A percentile compares a stretch with the other conserved stretches of the same genome.
Evolutionary conservation across 1,140 invertebrate genomes (phyloP).

Genomic region (Neoseiulus cucumeris): DNA sequence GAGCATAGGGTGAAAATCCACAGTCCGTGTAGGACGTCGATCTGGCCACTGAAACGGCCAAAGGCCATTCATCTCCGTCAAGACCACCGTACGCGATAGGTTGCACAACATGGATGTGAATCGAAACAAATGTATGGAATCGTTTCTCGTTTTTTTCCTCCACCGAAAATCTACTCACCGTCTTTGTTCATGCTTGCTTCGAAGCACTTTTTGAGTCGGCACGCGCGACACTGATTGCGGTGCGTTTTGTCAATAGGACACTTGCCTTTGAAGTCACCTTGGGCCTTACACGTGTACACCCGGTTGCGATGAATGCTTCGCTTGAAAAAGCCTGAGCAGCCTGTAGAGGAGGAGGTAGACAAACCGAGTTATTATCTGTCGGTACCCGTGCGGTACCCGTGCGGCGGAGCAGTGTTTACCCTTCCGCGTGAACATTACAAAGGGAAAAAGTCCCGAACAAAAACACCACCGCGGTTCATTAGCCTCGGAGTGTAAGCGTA

Average conservation of each 20-base stretch:
- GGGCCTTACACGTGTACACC: constrained; percentile 87
- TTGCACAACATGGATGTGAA: too few relatives aligned
- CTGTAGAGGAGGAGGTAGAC: constrained; percentile 29
- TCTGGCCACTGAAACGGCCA: neutral
- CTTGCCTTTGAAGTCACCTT: constrained; percentile 68
- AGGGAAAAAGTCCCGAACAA: too few relatives aligned
- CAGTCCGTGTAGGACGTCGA: neutral
- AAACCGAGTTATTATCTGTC: neutral
- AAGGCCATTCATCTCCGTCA: too few relatives aligned
- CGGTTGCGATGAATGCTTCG: constrained; percentile 83
- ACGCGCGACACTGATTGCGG: constrained; percentile 88
- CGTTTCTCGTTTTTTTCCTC: neutral
- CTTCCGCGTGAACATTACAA: too few relatives aligned
- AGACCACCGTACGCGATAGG: too few relatives aligned
- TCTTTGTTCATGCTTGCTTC: constrained; percentile 97
- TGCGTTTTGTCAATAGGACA: constrained; percentile 94
- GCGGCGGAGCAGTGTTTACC: too few relatives aligned
- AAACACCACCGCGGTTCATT: too few relatives aligned
- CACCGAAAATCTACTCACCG: constrained; percentile 45
- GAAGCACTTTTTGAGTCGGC: constrained; percentile 85
- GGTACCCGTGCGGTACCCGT: too few relatives aligned
- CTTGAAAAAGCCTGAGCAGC: constrained; percentile 93
- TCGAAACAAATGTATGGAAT: too few relatives aligned
- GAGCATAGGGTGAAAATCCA: constrained; percentile 8
- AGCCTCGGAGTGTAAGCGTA: too few relatives aligned